Evolutionary conservation across 2,888 invertebrate species (phyloP).

Genomic region (Nemoura dubitans): DNA sequence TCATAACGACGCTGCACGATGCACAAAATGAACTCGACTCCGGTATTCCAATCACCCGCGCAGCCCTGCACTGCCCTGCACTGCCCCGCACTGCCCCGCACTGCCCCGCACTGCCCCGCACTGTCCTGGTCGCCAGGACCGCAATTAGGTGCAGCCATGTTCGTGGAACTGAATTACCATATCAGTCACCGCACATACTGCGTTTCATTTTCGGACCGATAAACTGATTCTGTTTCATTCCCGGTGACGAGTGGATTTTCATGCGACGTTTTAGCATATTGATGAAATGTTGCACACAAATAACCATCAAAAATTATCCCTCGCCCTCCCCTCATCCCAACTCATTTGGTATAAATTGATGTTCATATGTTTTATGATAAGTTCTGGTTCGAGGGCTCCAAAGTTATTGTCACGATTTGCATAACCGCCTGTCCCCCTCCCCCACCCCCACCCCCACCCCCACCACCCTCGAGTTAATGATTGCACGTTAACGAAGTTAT

Average conservation of each 20-base stretch:
- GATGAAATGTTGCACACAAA: conserved; percentile 31
- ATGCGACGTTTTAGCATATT: conserved; percentile 38
- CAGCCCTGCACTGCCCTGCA: too few relatives aligned
- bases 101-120: too few relatives aligned
- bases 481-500: conserved; percentile 16
- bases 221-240: background rate
- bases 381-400: conserved; percentile 20
- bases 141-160: background rate
- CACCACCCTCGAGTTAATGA: background rate
- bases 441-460: background rate
- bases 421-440: background rate
- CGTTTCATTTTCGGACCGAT: background rate
- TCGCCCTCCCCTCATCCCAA: background rate
- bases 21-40: background rate
- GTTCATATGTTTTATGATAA: conserved; percentile 30
- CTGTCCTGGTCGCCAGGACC: too few relatives aligned
- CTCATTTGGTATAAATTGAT: conserved; percentile 20
- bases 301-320: conserved; percentile 38
- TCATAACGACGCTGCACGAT: background rate
- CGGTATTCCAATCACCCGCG: background rate
- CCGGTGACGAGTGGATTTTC: background rate
- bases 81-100: too few relatives aligned
- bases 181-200: background rate
- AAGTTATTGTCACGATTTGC: conserved; percentile 27
- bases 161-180: background rate